phyloP scores from a whole-genome alignment of 2,888 invertebrate genomes.

The Opisthograptis luteolata region DNA sequence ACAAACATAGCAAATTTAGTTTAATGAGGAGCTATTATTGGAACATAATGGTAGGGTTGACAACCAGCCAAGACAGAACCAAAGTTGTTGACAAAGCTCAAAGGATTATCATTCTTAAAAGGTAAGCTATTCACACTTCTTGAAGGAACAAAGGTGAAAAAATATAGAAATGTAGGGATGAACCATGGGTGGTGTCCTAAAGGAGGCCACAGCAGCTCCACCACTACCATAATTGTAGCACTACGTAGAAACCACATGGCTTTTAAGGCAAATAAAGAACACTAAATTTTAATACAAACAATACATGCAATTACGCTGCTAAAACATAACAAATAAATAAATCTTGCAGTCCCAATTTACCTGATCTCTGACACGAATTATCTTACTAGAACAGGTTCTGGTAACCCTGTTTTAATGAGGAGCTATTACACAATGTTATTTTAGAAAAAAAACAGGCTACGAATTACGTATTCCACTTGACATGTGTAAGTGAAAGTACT shows the following conservation, averaged over 20 bases:
- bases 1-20: conserved; percentile 17
- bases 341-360: too few species aligned
- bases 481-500: conserved; percentile 53
- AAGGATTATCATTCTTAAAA: not conserved
- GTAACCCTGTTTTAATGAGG: conserved; percentile 34
- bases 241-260: not conserved
- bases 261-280: too few species aligned
- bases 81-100: not conserved
- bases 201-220: too few species aligned
- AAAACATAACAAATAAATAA: too few species aligned
- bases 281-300: too few species aligned
- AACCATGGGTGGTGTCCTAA: too few species aligned
- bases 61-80: not conserved
- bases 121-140: not conserved
- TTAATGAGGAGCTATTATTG: conserved; percentile 23
- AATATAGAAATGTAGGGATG: too few species aligned
- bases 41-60: conserved; percentile 20
- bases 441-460: conserved; percentile 44
- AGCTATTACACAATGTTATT: conserved; percentile 50
- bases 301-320: too few species aligned
- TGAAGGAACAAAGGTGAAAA: not conserved
- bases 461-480: conserved; percentile 50
- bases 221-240: too few species aligned
- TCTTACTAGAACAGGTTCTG: conserved; percentile 15
- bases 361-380: not conserved